Conservation (phyloP, 2,797 vertebrate species). For the Myotis vivesi region DNA sequence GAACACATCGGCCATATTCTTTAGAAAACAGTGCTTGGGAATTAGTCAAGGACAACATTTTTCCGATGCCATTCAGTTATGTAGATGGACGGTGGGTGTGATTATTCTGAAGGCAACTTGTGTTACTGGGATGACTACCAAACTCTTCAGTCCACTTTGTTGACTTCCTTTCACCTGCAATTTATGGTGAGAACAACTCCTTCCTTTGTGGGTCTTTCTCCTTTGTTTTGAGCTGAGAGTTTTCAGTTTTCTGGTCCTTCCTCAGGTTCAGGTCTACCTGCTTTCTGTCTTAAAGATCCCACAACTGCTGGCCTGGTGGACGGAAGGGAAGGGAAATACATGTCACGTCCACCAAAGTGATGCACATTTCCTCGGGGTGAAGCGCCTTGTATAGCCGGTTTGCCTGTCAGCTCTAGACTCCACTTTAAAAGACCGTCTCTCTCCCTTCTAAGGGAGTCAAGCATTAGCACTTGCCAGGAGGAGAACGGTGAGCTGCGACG, state of each 20-base stretch:
- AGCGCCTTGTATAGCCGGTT: not conserved
- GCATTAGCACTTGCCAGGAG: conserved; percentile 9
- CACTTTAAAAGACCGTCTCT: not conserved
- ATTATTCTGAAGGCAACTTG: not conserved
- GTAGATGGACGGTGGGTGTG: accelerated
- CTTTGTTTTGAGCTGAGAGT: not conserved
- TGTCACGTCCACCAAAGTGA: not conserved
- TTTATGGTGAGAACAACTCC: not conserved
- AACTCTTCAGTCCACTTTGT: not conserved
- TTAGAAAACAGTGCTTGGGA: not conserved
- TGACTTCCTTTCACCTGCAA: not conserved
- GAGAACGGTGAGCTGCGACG: not conserved
- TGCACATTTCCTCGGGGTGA: not conserved
- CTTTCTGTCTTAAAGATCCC: not conserved
- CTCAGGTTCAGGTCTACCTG: not conserved
- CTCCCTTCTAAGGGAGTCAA: not conserved
- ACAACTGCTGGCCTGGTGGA: not conserved
- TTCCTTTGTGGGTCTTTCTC: not conserved
- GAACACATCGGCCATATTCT: not conserved
- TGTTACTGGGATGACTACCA: not conserved
- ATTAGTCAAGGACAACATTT: not conserved
- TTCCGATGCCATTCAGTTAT: not conserved
- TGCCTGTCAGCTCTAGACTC: not conserved
- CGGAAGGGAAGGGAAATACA: too few relatives aligned
- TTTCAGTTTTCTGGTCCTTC: not conserved